phyloP scores from a whole-genome alignment of 2,113 vertebrate species.

The Fulica atra region DNA sequence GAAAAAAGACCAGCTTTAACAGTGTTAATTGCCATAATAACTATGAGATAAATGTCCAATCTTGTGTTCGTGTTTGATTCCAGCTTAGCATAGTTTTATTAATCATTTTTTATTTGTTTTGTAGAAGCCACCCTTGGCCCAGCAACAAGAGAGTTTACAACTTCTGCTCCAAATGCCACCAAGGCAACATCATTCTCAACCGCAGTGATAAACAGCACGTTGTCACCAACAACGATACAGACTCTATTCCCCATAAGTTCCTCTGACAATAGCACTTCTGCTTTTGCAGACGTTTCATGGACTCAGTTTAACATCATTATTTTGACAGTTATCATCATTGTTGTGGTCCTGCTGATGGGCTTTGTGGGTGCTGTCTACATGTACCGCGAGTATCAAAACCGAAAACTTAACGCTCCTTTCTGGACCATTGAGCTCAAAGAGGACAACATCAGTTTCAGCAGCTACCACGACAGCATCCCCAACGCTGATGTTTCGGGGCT shows the following conservation, averaged over 20 bases:
- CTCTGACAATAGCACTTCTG: constrained; percentile 86
- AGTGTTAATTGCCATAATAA: neutral
- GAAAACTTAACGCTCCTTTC: constrained; percentile 97
- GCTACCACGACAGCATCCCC: constrained; percentile 98
- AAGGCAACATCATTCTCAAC: constrained; percentile 66
- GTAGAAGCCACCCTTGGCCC: constrained; percentile 69
- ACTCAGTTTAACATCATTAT: constrained; percentile 97
- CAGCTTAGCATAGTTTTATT: constrained; percentile 8
- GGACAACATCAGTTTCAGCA: constrained; percentile 99
- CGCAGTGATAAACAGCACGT: constrained; percentile 70
- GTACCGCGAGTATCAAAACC: constrained; percentile 95
- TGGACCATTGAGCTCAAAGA: constrained; percentile 99
- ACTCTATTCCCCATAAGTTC: constrained; percentile 81
- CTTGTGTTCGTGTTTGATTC: neutral
- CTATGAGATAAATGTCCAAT: neutral
- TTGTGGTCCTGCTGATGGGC: constrained; percentile 91
- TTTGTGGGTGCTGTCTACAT: constrained; percentile 96
- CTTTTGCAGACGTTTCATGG: constrained; percentile 92
- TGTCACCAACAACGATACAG: constrained; percentile 73
- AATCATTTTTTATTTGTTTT: constrained; percentile 56
- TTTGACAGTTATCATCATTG: constrained; percentile 93
- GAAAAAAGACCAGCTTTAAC: neutral
- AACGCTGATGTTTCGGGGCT: constrained; percentile 93
- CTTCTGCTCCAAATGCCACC: constrained; percentile 70
- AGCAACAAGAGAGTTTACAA: constrained; percentile 63